Evolutionary conservation across 2,113 vertebrate genomes (phyloP).

Genomic region (Mesoclemmys tuberculata): DNA sequence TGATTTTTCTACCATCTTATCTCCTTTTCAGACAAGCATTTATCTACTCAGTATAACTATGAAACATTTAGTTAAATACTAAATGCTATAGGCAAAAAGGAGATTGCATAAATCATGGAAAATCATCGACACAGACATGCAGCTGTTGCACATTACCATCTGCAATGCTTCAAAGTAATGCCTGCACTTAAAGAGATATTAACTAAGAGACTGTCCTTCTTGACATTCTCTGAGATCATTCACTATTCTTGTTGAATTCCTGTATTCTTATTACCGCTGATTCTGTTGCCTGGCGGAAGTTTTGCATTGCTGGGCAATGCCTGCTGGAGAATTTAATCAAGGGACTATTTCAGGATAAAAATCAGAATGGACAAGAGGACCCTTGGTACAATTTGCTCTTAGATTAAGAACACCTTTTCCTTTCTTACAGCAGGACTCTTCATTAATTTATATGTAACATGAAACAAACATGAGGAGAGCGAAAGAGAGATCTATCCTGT

Average conservation of each 20-base stretch:
- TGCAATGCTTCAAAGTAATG: background rate
- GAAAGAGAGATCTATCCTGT: background rate
- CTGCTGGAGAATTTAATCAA: background rate
- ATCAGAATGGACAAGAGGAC: background rate
- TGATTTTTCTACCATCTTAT: background rate
- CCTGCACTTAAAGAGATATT: background rate
- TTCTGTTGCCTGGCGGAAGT: background rate
- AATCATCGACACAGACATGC: background rate
- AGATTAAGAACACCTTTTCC: background rate
- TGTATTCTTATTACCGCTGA: background rate
- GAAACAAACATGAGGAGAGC: background rate
- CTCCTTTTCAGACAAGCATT: background rate
- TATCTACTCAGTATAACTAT: background rate
- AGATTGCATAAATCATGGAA: background rate
- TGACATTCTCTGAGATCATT: accelerated
- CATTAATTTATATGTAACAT: background rate
- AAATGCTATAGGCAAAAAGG: background rate
- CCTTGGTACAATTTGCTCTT: background rate
- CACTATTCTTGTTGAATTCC: background rate
- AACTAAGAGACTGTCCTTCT: background rate
- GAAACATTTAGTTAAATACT: background rate
- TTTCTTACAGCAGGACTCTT: background rate
- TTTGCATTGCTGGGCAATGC: background rate
- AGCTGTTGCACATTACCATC: slow-evolving; percentile 22
- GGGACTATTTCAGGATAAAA: background rate